A percentile compares a stretch with the other conserved stretches of the same genome.
phyloP scores from a whole-genome alignment of 2,113 vertebrate genomes.

The Cyprinodon variegatus region DNA sequence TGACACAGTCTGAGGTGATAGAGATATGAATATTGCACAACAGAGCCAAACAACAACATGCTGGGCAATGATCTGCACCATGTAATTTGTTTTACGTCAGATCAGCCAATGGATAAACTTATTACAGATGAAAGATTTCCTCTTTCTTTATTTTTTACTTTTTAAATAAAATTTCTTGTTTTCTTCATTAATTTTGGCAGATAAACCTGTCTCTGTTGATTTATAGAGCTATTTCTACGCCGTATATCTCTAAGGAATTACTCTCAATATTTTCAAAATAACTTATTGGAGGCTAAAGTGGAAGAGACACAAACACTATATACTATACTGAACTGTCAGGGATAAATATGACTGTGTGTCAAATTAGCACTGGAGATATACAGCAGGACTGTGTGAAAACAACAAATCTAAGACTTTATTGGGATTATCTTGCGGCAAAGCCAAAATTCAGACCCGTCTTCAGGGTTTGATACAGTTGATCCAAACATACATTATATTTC shows the following conservation, averaged over 20 bases:
- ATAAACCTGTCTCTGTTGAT: no score
- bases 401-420: no score
- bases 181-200: no score
- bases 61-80: conserved; percentile 6
- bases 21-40: conserved; percentile 55
- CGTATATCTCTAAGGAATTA: neutral
- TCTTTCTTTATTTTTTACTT: no score
- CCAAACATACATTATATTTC: neutral
- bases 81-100: conserved; percentile 31
- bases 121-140: conserved; percentile 21
- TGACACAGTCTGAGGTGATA: conserved; percentile 3
- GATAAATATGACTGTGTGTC: neutral
- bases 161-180: no score
- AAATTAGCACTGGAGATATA: neutral
- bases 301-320: neutral
- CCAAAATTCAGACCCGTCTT: no score
- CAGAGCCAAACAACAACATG: conserved; percentile 25
- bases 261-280: neutral
- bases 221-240: no score
- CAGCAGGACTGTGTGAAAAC: neutral
- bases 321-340: neutral
- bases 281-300: neutral
- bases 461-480: neutral
- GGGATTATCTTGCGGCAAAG: no score
- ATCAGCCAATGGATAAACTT: conserved; percentile 11